Conservation (phyloP, 92 coral and sea anemone genomes). For the Anthopleura xanthogrammica region DNA sequence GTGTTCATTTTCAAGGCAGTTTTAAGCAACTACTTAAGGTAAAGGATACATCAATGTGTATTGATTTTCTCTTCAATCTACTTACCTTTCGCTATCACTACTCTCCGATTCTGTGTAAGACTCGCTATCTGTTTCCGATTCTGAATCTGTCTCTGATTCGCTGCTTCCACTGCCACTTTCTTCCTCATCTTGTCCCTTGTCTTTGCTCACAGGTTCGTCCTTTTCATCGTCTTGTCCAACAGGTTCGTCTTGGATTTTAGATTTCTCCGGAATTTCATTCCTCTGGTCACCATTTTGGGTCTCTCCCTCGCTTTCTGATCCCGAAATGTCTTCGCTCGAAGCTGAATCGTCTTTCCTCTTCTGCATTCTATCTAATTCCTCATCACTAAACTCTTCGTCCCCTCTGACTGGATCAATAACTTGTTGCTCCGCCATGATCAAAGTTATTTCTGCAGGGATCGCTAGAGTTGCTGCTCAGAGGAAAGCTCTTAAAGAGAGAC, state of each 20-base stretch:
- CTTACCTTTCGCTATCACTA: conserved; percentile 43
- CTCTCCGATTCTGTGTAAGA: conserved; percentile 32
- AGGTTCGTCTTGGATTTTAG: conserved; percentile 24
- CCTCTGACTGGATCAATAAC: conserved; percentile 7
- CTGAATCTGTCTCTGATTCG: conserved; percentile 39
- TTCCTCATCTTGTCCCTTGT: conserved; percentile 34
- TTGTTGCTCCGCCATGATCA: conserved; percentile 27
- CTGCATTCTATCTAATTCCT: conserved; percentile 36
- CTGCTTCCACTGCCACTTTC: conserved; percentile 22
- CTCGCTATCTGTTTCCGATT: conserved; percentile 46
- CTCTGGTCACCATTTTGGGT: conserved; percentile 38
- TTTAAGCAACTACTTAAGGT: background rate
- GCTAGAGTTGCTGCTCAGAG: conserved; percentile 12
- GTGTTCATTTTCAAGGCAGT: background rate
- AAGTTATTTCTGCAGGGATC: conserved; percentile 1
- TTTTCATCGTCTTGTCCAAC: conserved; percentile 38
- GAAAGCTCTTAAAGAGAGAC: conserved; percentile 27
- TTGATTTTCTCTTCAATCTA: background rate
- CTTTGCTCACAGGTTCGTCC: conserved; percentile 33
- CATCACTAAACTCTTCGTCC: conserved; percentile 33
- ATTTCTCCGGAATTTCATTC: conserved; percentile 47
- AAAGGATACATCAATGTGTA: background rate
- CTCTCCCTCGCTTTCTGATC: conserved; percentile 33
- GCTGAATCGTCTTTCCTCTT: conserved; percentile 26
- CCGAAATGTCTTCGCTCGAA: conserved; percentile 39